A percentile compares a stretch with the other conserved stretches of the same genome.
phyloP scores from a whole-genome alignment of 2,113 vertebrate species.

The Sorex fumeus region DNA sequence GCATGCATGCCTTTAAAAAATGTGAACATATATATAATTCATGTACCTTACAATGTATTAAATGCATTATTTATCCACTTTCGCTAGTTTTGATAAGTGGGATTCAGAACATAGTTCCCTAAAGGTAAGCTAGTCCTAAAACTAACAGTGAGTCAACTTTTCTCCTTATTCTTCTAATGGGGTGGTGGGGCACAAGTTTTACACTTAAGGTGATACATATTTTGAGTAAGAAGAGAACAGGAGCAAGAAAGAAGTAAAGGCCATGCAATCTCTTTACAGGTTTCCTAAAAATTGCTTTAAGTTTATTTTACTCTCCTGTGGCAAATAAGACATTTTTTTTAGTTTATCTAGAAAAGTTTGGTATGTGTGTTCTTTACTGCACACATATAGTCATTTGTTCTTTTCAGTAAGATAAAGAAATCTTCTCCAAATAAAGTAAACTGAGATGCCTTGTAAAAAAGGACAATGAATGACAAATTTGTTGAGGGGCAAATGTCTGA shows the following conservation, averaged over 20 bases:
- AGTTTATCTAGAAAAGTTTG: slow-evolving; percentile 36
- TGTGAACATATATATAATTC: slow-evolving; percentile 81
- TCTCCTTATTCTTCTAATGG: slow-evolving; percentile 3
- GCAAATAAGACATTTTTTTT: not conserved
- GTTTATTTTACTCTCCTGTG: slow-evolving; percentile 26
- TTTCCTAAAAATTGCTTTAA: not conserved
- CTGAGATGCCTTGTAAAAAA: not conserved
- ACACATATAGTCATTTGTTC: slow-evolving; percentile 1
- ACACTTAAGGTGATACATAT: not conserved
- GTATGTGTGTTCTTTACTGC: not conserved
- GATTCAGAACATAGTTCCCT: slow-evolving; percentile 67
- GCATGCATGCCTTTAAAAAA: slow-evolving; percentile 52
- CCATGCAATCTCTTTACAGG: not conserved
- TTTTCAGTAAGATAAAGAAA: not conserved
- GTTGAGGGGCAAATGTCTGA: slow-evolving; percentile 8
- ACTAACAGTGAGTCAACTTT: slow-evolving; percentile 45
- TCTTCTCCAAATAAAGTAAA: not conserved
- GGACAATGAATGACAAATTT: slow-evolving; percentile 10
- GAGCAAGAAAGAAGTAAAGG: not conserved
- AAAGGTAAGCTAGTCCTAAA: slow-evolving; percentile 68
- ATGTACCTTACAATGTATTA: slow-evolving; percentile 73
- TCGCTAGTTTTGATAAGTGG: slow-evolving; percentile 78
- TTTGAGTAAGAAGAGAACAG: not conserved
- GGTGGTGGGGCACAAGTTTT: not conserved
- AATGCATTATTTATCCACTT: slow-evolving; percentile 79